Evolutionary conservation across 92 coral and sea anemone genomes (phyloP).

Genomic region (Palythoa heliodiscus): DNA sequence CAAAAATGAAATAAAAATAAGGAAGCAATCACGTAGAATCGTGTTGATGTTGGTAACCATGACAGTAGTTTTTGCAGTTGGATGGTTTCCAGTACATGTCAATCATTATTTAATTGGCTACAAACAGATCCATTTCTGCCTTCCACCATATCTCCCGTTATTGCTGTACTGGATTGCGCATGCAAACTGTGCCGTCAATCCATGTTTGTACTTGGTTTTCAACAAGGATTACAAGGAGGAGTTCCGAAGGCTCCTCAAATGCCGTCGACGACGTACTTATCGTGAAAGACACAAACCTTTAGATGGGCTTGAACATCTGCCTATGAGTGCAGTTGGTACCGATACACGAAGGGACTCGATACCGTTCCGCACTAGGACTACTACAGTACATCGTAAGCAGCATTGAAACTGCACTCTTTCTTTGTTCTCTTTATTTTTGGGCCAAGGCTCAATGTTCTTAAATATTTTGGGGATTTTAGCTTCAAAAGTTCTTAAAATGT

Average conservation of each 20-base stretch:
- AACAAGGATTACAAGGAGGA: constrained; percentile 42
- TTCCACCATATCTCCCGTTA: neutral
- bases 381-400: no score
- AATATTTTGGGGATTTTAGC: no score
- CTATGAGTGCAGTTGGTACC: no score
- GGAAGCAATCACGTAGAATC: constrained; percentile 20
- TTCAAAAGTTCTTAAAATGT: no score
- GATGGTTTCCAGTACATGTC: constrained; percentile 44
- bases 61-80: constrained; percentile 41
- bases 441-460: no score
- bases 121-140: neutral
- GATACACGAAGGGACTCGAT: no score
- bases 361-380: no score
- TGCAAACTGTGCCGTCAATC: constrained; percentile 39
- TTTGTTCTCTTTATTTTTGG: no score
- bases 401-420: no score
- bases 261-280: no score
- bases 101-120: constrained; percentile 16
- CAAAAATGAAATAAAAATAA: constrained; percentile 28
- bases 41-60: constrained; percentile 36
- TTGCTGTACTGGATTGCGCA: constrained; percentile 36
- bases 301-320: no score
- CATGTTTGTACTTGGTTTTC: constrained; percentile 28
- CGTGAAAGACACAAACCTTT: no score
- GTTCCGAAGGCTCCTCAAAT: neutral